Conservation (phyloP, 2,888 invertebrate genomes). For the Sceliomorpha sp. region DNA sequence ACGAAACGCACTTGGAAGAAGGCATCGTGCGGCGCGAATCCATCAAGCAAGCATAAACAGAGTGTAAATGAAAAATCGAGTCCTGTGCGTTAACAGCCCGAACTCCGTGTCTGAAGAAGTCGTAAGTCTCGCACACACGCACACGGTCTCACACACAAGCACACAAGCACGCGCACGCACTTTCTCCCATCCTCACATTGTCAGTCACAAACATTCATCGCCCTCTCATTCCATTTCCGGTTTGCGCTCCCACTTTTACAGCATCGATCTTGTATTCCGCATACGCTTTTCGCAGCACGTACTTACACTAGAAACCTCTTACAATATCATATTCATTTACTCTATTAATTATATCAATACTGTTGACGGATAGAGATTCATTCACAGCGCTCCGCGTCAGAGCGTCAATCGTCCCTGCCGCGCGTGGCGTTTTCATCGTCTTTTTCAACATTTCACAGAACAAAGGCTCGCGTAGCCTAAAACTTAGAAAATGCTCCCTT, state of each 20-base stretch:
- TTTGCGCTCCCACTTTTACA: constrained; percentile 36
- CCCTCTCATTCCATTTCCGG: too few relatives aligned
- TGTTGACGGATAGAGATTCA: constrained; percentile 81
- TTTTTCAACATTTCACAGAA: constrained; percentile 32
- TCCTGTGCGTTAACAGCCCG: constrained; percentile 28
- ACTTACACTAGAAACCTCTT: constrained; percentile 76
- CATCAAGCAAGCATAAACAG: not conserved
- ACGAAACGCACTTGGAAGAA: too few relatives aligned
- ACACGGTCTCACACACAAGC: too few relatives aligned
- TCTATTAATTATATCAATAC: constrained; percentile 81
- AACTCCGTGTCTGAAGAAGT: constrained; percentile 18
- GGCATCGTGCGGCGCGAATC: constrained; percentile 1
- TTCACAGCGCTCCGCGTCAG: constrained; percentile 77
- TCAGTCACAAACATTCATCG: not conserved
- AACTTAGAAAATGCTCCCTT: constrained; percentile 44
- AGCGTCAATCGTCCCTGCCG: constrained; percentile 73
- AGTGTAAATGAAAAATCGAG: constrained; percentile 22
- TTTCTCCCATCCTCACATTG: too few relatives aligned
- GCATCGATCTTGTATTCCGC: constrained; percentile 51
- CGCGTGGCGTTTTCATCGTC: constrained; percentile 64
- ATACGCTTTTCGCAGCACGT: constrained; percentile 74
- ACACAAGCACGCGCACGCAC: too few relatives aligned
- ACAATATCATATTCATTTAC: constrained; percentile 79
- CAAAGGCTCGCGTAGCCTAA: constrained; percentile 36
- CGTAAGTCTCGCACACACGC: not conserved